Percentiles rank a stretch among this genome's conserved stretches.
These are phyloP conservation scores for Hypomesus transpacificus DNA, from an alignment of 2,113 vertebrate species.

Conservation along the genomic window DNA sequence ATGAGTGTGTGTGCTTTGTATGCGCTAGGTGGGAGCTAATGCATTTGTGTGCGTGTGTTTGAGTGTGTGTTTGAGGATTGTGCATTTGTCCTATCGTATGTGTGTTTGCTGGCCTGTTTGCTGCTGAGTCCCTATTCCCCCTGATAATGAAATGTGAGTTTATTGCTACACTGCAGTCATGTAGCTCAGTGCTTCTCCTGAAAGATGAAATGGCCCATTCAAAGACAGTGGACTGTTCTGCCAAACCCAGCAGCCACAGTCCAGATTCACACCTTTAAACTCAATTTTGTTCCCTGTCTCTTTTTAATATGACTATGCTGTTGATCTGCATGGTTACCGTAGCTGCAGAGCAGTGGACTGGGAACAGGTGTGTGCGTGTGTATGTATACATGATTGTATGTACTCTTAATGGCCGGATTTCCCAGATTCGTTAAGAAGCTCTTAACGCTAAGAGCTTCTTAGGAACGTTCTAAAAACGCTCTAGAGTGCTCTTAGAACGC, in stretches of 20 bases:
- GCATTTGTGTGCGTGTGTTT: conserved; percentile 8
- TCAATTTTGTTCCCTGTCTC: conserved; percentile 37
- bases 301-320: conserved; percentile 30
- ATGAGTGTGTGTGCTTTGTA: not conserved
- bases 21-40: conserved; percentile 14
- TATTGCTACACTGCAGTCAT: conserved; percentile 12
- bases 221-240: conserved; percentile 45
- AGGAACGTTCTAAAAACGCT: too few species aligned
- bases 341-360: conserved; percentile 4
- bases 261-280: conserved; percentile 49
- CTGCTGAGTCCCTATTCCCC: not conserved
- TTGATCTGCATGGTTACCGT: not conserved
- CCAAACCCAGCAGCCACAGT: conserved; percentile 19
- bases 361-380: conserved; percentile 9
- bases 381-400: not conserved
- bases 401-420: too few species aligned
- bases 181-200: conserved; percentile 19
- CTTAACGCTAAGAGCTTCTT: too few species aligned
- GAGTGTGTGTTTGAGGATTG: not conserved
- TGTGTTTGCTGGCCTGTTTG: not conserved
- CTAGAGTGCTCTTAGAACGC: too few species aligned
- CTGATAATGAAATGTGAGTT: conserved; percentile 20
- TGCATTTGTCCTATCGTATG: not conserved
- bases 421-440: too few species aligned
- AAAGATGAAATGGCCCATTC: conserved; percentile 33